These are phyloP conservation scores for Nebria brevicollis DNA, from an alignment of 2,888 invertebrate genomes.

Conservation along the genomic window DNA sequence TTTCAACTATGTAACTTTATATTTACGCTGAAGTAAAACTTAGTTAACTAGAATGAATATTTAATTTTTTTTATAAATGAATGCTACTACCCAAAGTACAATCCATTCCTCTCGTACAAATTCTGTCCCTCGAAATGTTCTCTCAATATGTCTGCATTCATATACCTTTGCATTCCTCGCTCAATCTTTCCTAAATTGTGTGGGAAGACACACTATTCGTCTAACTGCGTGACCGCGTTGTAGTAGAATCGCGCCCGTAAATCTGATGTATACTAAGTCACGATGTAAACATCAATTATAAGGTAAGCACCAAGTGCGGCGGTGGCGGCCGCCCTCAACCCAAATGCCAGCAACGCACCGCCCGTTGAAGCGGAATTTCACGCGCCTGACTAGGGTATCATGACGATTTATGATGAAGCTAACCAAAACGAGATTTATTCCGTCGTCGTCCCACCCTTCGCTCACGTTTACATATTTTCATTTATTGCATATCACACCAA, in stretches of 20 bases:
- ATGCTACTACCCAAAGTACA: too few relatives aligned
- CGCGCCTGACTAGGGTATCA: slow-evolving; percentile 2
- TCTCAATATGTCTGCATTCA: neutral
- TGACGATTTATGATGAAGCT: slow-evolving; percentile 28
- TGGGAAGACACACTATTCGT: neutral
- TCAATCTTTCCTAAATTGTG: neutral
- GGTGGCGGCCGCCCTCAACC: neutral
- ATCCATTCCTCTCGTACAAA: too few relatives aligned
- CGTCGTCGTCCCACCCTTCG: neutral
- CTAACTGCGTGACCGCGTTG: neutral
- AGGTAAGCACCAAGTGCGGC: slow-evolving; percentile 12
- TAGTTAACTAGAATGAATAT: too few relatives aligned
- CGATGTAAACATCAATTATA: slow-evolving; percentile 32
- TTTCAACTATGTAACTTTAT: too few relatives aligned
- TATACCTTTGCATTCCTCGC: neutral
- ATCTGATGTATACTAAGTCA: slow-evolving; percentile 23
- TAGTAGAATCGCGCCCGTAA: slow-evolving; percentile 14
- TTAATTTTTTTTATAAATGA: too few relatives aligned
- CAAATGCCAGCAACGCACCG: neutral
- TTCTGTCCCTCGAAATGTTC: too few relatives aligned
- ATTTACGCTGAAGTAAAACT: too few relatives aligned
- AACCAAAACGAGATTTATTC: slow-evolving; percentile 25
- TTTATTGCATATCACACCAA: neutral
- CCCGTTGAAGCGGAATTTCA: neutral
- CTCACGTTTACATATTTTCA: slow-evolving; percentile 15